Percentiles rank a stretch among this genome's conserved stretches.
Conservation (phyloP, 2,888 invertebrate species). For the Helobdella robusta region DNA sequence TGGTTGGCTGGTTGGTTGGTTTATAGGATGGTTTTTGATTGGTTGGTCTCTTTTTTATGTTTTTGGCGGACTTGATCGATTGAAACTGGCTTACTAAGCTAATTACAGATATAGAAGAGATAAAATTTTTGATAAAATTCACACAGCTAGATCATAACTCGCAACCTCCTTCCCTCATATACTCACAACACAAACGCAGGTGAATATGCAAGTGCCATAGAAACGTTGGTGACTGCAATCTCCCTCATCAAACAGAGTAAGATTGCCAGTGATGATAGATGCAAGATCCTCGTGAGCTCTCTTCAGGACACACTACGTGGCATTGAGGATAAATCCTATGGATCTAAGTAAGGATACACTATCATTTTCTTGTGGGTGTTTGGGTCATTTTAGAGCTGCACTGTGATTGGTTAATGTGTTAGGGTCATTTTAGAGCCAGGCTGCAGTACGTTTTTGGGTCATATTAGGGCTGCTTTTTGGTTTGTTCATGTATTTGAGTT, state of each 20-base stretch:
- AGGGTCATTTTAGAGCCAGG: too few species aligned
- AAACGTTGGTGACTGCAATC: slow-evolving; percentile 95
- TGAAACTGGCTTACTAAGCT: too few species aligned
- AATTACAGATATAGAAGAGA: too few species aligned
- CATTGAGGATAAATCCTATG: slow-evolving; percentile 93
- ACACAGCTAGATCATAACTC: too few species aligned
- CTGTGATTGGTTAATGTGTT: too few species aligned
- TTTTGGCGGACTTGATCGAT: too few species aligned
- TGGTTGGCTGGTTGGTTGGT: too few species aligned
- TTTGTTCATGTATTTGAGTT: neutral
- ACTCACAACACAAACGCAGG: too few species aligned
- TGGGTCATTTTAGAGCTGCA: neutral
- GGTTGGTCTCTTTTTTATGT: too few species aligned
- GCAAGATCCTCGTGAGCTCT: slow-evolving; percentile 91
- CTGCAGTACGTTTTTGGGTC: neutral
- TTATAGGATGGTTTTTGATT: too few species aligned
- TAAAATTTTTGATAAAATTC: too few species aligned
- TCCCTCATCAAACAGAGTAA: slow-evolving; percentile 96
- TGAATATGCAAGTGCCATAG: slow-evolving; percentile 94
- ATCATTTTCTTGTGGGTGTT: neutral
- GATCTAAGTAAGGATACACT: slow-evolving; percentile 43
- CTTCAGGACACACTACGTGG: slow-evolving; percentile 92
- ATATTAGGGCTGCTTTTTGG: neutral
- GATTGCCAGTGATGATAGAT: slow-evolving; percentile 88
- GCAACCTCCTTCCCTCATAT: too few species aligned